These are phyloP conservation scores for Chaetorhynchus papuensis DNA, from an alignment of 2,113 vertebrate genomes.

Conservation along the genomic window DNA sequence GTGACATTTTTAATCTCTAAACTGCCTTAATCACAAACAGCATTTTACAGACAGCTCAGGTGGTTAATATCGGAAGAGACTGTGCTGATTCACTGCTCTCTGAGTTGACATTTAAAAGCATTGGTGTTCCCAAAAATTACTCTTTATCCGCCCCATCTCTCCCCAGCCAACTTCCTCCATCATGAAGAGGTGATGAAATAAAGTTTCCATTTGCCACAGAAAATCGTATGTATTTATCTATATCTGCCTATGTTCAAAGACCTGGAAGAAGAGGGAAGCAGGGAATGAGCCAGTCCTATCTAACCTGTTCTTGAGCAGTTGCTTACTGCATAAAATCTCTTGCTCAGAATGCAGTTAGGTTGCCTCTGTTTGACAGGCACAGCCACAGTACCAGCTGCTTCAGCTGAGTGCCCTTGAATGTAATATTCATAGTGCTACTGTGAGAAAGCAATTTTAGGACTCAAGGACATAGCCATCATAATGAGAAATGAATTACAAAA, in stretches of 20 bases:
- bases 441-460: background rate
- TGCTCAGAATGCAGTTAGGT: background rate
- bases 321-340: background rate
- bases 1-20: background rate
- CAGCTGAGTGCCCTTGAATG: background rate
- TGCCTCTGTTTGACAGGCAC: background rate
- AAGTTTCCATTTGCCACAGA: background rate
- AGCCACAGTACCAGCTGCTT: background rate
- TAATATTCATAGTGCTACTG: background rate
- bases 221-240: background rate
- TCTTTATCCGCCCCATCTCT: background rate
- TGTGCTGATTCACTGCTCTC: background rate
- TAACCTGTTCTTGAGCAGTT: background rate
- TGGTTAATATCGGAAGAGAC: background rate
- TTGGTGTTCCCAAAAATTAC: background rate
- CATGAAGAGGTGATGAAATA: background rate
- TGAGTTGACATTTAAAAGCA: background rate
- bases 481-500: background rate
- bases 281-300: background rate
- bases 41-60: background rate
- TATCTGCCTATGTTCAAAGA: background rate
- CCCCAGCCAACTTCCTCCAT: background rate
- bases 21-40: background rate
- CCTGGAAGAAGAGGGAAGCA: background rate
- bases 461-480: background rate